Base-by-base conservation (phyloP, 2,113 vertebrate genomes). In the Phalacrocorax carbo region DNA sequence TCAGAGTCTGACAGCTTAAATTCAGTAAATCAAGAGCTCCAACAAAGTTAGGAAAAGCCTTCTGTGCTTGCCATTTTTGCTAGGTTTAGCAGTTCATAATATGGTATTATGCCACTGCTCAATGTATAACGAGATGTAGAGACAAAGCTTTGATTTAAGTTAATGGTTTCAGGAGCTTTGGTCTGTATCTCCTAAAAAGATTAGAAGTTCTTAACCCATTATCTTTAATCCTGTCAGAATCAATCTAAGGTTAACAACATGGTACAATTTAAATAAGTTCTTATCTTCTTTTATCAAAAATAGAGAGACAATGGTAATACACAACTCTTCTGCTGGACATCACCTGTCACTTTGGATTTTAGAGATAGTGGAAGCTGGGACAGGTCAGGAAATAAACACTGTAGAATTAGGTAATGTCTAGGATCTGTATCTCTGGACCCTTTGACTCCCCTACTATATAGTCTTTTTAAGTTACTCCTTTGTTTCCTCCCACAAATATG, bases 101-200 rank as follows among this genome's bases (percentile, higher is more conserved):
- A 94, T 36, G 30, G 32, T 94, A 72, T 82, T 70, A 80, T 75
- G 18, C 77, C 71, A 85, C 91, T 85, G 61, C 62, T 82, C 51
- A 78, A n/a, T 30, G 36, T 86, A 73, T 78, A 90, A 91, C 38
- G 72, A 95, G 89, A 96, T 94, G 57, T 14, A 65, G 42, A 96
- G 66, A 96, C 94, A 98, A 96, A 97, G 32, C 49, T 38, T 82
- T 93, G 60, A 78, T 96, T 94, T 87, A 83, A 96, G 87, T 68
- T 90, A 78, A 82, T 72, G 65, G 29, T 91, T 83, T 58, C n/a
- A 8, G 30, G 21, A 55, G 25, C 77, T 95, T 94, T 96, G 1
- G 0, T 60, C 90, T 78, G 23, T 44, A 48, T 69, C 62, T 95
- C 46, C 93, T 85, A 86, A 86, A 95, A 94, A 86, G 12, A 55